A percentile compares a stretch with the other conserved stretches of the same genome.
phyloP scores from a whole-genome alignment of 2,888 invertebrate genomes.

The Sinohyriopsis cumingii region DNA sequence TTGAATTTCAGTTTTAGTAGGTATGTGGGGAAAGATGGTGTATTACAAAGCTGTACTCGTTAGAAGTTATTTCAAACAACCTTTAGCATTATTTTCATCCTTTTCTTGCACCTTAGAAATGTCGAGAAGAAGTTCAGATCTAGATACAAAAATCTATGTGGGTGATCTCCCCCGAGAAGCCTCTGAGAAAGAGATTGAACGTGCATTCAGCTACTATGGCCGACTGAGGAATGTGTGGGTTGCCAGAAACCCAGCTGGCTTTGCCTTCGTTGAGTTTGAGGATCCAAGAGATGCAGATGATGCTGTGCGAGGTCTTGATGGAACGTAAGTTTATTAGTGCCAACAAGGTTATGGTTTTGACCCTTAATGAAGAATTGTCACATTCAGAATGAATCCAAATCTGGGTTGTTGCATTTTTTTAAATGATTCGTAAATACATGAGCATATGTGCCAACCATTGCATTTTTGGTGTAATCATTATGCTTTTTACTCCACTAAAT shows the following conservation, averaged over 20 bases:
- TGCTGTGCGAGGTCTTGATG: conserved; percentile 72
- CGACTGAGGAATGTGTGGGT: conserved; percentile 94
- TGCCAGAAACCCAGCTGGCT: conserved; percentile 89
- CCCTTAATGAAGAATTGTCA: neutral
- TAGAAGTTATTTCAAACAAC: too few species aligned
- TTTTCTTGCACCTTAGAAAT: conserved; percentile 7
- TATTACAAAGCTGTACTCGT: too few species aligned
- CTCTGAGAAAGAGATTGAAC: conserved; percentile 89
- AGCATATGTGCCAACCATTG: too few species aligned
- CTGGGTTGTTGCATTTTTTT: neutral
- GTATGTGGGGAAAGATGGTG: too few species aligned
- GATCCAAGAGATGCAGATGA: conserved; percentile 71
- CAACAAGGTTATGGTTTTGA: neutral
- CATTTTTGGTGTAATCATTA: too few species aligned
- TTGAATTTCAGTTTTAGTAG: too few species aligned
- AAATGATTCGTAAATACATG: too few species aligned
- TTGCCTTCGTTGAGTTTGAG: conserved; percentile 73
- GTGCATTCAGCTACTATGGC: conserved; percentile 90
- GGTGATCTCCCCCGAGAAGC: conserved; percentile 92
- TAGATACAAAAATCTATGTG: conserved; percentile 85
- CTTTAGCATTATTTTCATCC: too few species aligned
- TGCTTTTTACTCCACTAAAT: too few species aligned
- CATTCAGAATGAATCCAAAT: neutral
- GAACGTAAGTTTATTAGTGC: conserved; percentile 59
- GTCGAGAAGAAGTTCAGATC: conserved; percentile 34